Conservation (phyloP, 2,113 vertebrate species). For the Sarotherodon lohbergeri region DNA sequence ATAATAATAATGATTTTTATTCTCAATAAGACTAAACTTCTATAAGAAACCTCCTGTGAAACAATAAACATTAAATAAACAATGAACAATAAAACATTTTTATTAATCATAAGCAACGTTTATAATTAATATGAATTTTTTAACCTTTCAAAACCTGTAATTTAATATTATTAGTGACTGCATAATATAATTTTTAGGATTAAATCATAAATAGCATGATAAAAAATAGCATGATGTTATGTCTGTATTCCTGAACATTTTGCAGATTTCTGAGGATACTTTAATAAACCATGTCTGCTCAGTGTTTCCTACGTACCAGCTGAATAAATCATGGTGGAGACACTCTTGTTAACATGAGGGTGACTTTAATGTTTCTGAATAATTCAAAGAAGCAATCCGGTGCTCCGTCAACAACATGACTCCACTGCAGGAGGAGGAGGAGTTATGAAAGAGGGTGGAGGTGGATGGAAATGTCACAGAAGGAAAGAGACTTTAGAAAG, state of each 20-base stretch:
- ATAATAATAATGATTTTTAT: not conserved
- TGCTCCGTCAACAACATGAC: not conserved
- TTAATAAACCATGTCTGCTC: not conserved
- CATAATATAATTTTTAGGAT: not conserved
- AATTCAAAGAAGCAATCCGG: constrained; percentile 22
- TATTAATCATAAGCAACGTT: not conserved
- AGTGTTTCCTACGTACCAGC: not conserved
- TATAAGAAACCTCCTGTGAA: not conserved
- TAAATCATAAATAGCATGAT: not conserved
- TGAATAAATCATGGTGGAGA: constrained; percentile 54
- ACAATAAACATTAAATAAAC: too few species aligned
- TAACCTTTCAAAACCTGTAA: not conserved
- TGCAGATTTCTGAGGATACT: not conserved
- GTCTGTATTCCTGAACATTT: not conserved
- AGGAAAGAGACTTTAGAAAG: not conserved
- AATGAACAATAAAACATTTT: too few species aligned
- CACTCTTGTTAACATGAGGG: constrained; percentile 34
- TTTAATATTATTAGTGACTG: not conserved
- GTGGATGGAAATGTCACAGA: not conserved
- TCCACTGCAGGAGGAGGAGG: not conserved
- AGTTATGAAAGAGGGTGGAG: not conserved
- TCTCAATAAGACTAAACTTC: not conserved
- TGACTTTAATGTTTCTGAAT: constrained; percentile 54
- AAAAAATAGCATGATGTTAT: not conserved
- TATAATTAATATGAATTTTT: not conserved